phyloP scores from a whole-genome alignment of 2,113 vertebrate species.

The Syngnathus floridae region DNA sequence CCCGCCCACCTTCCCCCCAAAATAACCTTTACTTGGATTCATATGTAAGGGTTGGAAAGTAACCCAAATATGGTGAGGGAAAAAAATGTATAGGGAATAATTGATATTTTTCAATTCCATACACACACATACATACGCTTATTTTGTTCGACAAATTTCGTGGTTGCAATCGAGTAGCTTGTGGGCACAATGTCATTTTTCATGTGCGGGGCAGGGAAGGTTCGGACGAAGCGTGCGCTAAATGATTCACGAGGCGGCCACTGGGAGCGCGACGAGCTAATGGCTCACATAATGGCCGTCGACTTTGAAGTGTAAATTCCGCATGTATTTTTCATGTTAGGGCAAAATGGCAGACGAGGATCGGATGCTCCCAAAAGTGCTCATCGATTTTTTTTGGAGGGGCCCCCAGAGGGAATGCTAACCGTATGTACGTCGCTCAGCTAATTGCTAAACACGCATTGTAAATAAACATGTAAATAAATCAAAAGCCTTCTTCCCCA shows the following conservation, averaged over 20 bases:
- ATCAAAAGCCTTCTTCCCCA: slow-evolving; percentile 75
- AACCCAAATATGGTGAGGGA: not conserved
- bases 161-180: not conserved
- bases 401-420: slow-evolving; percentile 63
- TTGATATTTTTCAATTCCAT: no score
- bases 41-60: not conserved
- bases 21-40: not conserved
- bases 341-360: slow-evolving; percentile 42
- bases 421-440: slow-evolving; percentile 76
- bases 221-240: slow-evolving; percentile 34
- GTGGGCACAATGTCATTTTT: not conserved
- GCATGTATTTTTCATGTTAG: slow-evolving; percentile 62
- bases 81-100: not conserved
- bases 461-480: slow-evolving; percentile 80
- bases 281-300: slow-evolving; percentile 58
- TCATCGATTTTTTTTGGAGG: slow-evolving; percentile 20
- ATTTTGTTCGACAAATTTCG: no score
- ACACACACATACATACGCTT: no score
- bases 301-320: slow-evolving; percentile 66
- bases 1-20: no score
- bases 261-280: slow-evolving; percentile 51
- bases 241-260: slow-evolving; percentile 66
- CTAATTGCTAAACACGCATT: slow-evolving; percentile 60
- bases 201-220: not conserved
- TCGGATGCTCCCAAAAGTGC: slow-evolving; percentile 33